phyloP scores from a whole-genome alignment of 2,888 invertebrate genomes.

The Lycocerus yunnanus region DNA sequence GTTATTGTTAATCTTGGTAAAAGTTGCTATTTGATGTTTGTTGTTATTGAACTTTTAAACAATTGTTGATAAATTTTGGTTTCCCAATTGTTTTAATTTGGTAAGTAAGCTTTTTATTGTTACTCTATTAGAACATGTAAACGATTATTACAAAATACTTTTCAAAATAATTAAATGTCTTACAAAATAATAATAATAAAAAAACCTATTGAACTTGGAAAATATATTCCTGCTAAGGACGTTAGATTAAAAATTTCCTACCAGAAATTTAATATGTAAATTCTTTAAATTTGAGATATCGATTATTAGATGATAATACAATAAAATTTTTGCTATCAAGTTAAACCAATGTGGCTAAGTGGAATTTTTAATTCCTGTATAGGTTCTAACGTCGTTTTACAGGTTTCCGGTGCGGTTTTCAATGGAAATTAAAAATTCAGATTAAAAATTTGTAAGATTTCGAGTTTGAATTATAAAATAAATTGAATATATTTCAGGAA shows the following conservation, averaged over 20 bases:
- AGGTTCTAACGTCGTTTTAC: neutral
- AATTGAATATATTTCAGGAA: neutral
- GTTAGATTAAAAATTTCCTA: neutral
- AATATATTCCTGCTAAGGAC: neutral
- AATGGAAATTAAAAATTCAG: neutral
- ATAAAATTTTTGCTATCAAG: neutral
- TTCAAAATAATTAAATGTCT: neutral
- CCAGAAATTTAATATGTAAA: neutral
- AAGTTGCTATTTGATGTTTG: conserved; percentile 10
- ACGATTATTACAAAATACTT: neutral
- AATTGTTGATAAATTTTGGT: neutral
- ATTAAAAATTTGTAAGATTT: neutral
- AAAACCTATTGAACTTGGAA: neutral
- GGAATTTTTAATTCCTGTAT: neutral
- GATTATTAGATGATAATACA: neutral
- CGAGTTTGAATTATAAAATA: neutral
- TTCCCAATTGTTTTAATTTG: neutral
- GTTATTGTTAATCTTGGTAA: conserved; percentile 7
- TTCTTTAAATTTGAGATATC: neutral
- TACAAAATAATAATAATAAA: neutral
- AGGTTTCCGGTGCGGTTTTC: neutral
- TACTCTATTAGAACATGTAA: neutral
- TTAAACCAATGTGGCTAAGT: neutral
- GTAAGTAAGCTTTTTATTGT: neutral
- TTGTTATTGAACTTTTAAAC: conserved; percentile 8